These are phyloP conservation scores for Celastrina argiolus DNA, from an alignment of 2,888 invertebrate species.

Conservation along the genomic window DNA sequence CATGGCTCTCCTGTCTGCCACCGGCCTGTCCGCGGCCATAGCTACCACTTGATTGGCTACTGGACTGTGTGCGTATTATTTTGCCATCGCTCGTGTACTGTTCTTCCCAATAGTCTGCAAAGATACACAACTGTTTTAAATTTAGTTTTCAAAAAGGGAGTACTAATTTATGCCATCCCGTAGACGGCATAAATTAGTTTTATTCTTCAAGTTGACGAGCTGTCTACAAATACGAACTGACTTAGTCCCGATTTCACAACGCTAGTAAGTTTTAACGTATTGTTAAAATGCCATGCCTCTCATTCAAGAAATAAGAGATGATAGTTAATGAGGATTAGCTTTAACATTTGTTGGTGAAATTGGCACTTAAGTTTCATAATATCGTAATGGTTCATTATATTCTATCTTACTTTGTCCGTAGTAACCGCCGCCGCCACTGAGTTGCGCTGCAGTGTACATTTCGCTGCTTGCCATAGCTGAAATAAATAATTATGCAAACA, in stretches of 20 bases:
- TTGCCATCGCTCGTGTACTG: slow-evolving; percentile 34
- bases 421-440: slow-evolving; percentile 50
- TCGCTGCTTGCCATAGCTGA: slow-evolving; percentile 58
- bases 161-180: too few relatives aligned
- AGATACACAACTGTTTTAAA: neutral
- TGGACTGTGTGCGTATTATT: slow-evolving; percentile 29
- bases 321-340: too few relatives aligned
- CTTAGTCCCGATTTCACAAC: too few relatives aligned
- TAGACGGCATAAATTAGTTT: too few relatives aligned
- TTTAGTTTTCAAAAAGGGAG: too few relatives aligned
- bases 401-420: slow-evolving; percentile 56
- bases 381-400: neutral
- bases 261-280: too few relatives aligned
- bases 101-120: slow-evolving; percentile 42
- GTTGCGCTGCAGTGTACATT: slow-evolving; percentile 49
- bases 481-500: slow-evolving; percentile 31
- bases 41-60: slow-evolving; percentile 27
- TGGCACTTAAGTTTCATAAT: too few relatives aligned
- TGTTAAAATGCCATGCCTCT: too few relatives aligned
- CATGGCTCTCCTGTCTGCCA: slow-evolving; percentile 37
- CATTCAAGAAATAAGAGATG: too few relatives aligned
- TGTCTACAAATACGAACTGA: too few relatives aligned
- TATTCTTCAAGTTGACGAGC: too few relatives aligned
- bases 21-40: slow-evolving; percentile 25
- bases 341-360: too few relatives aligned